phyloP scores from a whole-genome alignment of 2,113 vertebrate genomes.

The Carassius auratus region DNA sequence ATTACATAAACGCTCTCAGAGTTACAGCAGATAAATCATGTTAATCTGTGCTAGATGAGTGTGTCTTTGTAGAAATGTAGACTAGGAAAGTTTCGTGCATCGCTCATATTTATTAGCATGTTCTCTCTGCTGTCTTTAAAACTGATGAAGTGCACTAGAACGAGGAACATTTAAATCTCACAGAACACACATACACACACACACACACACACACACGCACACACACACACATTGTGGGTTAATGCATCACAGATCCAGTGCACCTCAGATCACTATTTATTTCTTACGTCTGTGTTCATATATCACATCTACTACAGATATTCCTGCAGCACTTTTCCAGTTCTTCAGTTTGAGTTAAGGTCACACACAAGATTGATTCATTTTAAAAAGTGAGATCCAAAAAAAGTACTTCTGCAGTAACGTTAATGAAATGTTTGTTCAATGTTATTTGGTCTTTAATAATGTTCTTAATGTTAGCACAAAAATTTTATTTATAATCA shows the following conservation, averaged over 20 bases:
- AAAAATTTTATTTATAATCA: too few species aligned
- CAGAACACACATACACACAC: background rate
- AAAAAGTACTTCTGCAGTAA: too few species aligned
- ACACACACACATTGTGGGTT: background rate
- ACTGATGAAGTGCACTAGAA: conserved; percentile 1
- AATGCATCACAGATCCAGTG: background rate
- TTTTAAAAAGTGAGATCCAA: too few species aligned
- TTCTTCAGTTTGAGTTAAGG: too few species aligned
- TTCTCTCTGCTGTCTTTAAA: background rate
- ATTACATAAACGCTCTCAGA: too few species aligned
- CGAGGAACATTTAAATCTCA: background rate
- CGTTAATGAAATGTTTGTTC: too few species aligned
- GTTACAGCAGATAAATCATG: background rate
- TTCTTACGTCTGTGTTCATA: background rate
- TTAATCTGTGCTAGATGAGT: background rate
- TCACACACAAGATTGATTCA: too few species aligned
- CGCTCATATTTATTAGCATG: background rate
- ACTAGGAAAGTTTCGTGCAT: background rate
- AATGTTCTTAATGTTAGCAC: too few species aligned
- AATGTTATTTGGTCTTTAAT: too few species aligned
- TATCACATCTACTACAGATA: too few species aligned
- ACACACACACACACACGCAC: background rate
- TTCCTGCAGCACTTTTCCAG: too few species aligned
- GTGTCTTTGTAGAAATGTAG: background rate
- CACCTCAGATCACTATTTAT: background rate